Conservation (phyloP, 2,113 vertebrate genomes). For the Hemiscyllium ocellatum region DNA sequence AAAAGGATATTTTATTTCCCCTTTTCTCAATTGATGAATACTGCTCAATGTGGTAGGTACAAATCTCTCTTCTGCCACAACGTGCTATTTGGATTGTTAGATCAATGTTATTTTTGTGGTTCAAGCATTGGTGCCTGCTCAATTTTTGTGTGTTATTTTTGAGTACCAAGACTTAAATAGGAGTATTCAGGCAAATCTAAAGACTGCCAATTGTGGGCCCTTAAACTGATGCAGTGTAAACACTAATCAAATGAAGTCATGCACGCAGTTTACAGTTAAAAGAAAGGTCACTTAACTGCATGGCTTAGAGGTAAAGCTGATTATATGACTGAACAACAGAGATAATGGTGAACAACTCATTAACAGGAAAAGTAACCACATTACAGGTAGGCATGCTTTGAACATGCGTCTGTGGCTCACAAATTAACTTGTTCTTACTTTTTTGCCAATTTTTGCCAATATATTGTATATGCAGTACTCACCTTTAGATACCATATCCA, state of each 20-base stretch:
- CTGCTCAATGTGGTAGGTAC: not conserved
- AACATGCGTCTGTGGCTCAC: not conserved
- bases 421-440: not conserved
- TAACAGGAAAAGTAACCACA: not conserved
- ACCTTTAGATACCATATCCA: not conserved
- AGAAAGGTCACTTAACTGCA: slow-evolving; percentile 4
- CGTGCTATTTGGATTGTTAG: not conserved
- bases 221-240: not conserved
- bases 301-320: not conserved
- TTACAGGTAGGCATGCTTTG: not conserved
- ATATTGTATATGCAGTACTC: not conserved
- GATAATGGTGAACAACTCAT: not conserved
- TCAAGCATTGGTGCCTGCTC: not conserved
- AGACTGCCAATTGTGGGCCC: not conserved
- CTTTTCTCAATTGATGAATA: not conserved
- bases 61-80: not conserved
- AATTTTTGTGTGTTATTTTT: not conserved
- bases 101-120: not conserved
- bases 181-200: slow-evolving; percentile 23
- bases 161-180: not conserved
- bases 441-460: not conserved
- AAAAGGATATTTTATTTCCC: too few relatives aligned
- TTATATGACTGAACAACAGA: slow-evolving; percentile 17
- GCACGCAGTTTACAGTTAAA: slow-evolving; percentile 19
- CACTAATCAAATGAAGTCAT: slow-evolving; percentile 6